Evolutionary conservation across 2,888 invertebrate species (phyloP), one percentile per base, ranked within the genome.

Genomic region (Amphiduros pacificus): DNA sequence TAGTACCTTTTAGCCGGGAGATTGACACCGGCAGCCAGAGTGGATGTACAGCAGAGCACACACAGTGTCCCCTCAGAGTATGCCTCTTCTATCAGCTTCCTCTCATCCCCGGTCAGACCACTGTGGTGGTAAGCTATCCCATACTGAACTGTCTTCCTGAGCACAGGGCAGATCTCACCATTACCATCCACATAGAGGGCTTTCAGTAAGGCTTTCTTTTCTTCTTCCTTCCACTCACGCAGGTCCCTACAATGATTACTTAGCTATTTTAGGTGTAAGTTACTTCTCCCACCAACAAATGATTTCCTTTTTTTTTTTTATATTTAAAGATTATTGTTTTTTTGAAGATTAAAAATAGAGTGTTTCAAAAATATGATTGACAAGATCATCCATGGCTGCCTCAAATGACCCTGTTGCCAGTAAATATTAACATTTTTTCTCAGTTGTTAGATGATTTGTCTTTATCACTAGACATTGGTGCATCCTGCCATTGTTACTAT

Each of bases 11-110:
- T 88, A 0, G 96, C 96, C 17, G 97, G 97, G 70, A 98, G 86
- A 87, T 98, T 98, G 29, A 98, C 94, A 2, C 97, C 97, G 26
- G 97, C 96, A n/a, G 97, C 97, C 68, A 98, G 85, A 0, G 97
- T 98, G 0, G 96, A 95, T 0, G 97, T 98, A 79, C 95, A 96
- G 78, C 94, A 93, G 67, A 98, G 87, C 31, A 94, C 91, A 64
- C 89, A 91, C 36, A 98, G 83, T n/a, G 88, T 88, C 0, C 93
- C 93, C n/a, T 87, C 85, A 67, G 90, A 87, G 80, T 91, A 95
- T 0, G 79, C 81, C 22, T 84, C 91, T 81, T 97, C 96, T 20
- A 97, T 85, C 56, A 93, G 84, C 67, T 86, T 86, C 31, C 96
- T 84, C 84, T 98, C 97, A 75, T 94, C 95, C 6, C 86, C 86